Evolutionary conservation across 2,113 vertebrate genomes (phyloP), one percentile per base, ranked within the genome.

Genomic region (Todiramphus saurophagus): DNA sequence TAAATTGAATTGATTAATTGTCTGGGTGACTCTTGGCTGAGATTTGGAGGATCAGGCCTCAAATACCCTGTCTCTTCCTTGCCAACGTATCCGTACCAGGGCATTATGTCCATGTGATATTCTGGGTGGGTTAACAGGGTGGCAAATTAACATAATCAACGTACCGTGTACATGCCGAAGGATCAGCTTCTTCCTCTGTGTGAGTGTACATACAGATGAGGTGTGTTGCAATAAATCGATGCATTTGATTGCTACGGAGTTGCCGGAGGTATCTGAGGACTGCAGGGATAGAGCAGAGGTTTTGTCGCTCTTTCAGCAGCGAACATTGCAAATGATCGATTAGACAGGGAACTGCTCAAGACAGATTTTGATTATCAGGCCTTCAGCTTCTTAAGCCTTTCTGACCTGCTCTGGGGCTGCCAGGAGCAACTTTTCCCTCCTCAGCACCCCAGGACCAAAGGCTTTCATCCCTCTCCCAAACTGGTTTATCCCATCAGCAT

Each of bases 301-400:
- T 96, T 96, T 92, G 84, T 95, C 58, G 0, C 55, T 69, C 92
- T 73, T 77, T 43, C 91, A 94, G 92, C 95, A 55, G 83, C 33
- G 89, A 92, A 66, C 90, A 82, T 66, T 48, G 62, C 91, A 89
- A 87, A 58, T 75, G 93, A 96, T 94, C 59, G 63, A 96, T 95
- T 43, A 85, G 93, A 21, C 50, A 50, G 86, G 20, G 83, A 95
- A 84, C 87, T 73, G 94, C 82, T 80, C 69, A 43, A 87, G 89
- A 82, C 21, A 56, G 86, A 48, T 94, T 92, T 79, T 77, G 89
- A 93, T 89, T 87, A 68, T 78, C 39, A 37, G 90, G 13, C 68
- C 44, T n/a, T 64, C 88, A 74, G 85, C 72, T 73, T 48, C 51
- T 56, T 72, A 87, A 94, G 88, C 75, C 74, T 59, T 59, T 48